Base-by-base conservation (phyloP, 2,113 vertebrate species). In the Aphelocoma coerulescens region DNA sequence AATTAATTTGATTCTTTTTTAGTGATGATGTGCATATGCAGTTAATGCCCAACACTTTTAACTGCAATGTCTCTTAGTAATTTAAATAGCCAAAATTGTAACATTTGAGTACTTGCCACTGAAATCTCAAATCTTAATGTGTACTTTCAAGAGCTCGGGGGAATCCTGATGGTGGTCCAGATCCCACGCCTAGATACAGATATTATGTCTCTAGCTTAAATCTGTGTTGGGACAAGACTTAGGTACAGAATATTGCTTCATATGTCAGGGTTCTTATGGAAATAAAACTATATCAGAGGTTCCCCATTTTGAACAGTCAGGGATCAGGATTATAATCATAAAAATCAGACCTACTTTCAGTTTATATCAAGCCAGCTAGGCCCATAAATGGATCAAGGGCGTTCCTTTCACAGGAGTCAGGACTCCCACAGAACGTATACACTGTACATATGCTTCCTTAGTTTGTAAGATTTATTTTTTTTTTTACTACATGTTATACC, bases 181-280 rank as follows among this genome's bases (percentile, higher is more conserved):
- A 57, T 46, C 5, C 19, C 13, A 58, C 0, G 2, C 35, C 11
- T 28, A 6, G 21, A 39, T 4, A 65, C 3, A 63, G 5, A 26
- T 63, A 41, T 19, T 39, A 12, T 20, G 1, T 41, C 9, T n/a
- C 18, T 77, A 23, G 18, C 16, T 51, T 85, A 30, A 79, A 63
- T 43, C 22, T 74, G 15, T 69, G 3, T 2, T 91, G 30, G 35
- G 20, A 61, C 8, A 66, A 74, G 37, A 66, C 35, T 61, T 37
- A 37, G 39, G 22, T 32, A 51, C 6, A 55, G 7, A 35, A 20
- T 1, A 10, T 39, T 10, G 1, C 6, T 80, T n/a, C 0, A 0
- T 28, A 27, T 69, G 10, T 41, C 65, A 23, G 11, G 5, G 13
- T 18, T 88, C 3, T 26, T 22, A 17, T 17, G 11, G 24, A 65